Conservation (phyloP, 2,888 invertebrate genomes). For the Calameuta filiformis region DNA sequence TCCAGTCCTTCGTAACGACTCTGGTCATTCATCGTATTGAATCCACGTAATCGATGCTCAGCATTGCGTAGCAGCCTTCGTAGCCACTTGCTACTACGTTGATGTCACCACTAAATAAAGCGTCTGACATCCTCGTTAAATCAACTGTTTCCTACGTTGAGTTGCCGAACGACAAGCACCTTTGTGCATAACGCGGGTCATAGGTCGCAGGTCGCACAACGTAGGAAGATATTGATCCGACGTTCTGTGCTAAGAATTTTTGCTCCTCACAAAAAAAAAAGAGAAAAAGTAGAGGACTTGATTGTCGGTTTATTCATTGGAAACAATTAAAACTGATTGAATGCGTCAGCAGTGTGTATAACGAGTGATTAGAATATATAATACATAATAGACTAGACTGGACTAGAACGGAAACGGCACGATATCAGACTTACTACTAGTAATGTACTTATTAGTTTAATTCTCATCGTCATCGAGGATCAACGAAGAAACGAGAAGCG, state of each 20-base stretch:
- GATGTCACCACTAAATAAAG: constrained; percentile 57
- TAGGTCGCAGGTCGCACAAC: not conserved
- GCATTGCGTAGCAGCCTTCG: constrained; percentile 39
- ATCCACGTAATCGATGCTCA: not conserved
- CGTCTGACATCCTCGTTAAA: constrained; percentile 37
- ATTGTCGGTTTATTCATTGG: not conserved
- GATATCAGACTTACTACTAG: not conserved
- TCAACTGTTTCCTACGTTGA: not conserved
- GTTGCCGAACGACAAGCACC: not conserved
- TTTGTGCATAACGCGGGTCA: not conserved
- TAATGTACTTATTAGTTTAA: not conserved
- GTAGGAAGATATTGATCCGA: not conserved
- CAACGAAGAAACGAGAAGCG: not conserved
- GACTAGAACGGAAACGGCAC: not conserved
- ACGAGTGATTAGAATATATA: not conserved
- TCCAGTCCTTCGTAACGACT: not conserved
- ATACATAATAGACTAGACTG: not conserved
- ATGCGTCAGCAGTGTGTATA: not conserved
- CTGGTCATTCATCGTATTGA: not conserved
- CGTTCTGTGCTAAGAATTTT: not conserved
- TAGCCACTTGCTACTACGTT: constrained; percentile 45
- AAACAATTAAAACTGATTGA: not conserved
- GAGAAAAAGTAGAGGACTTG: not conserved
- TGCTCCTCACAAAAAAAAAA: not conserved
- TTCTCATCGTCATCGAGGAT: not conserved